Percentiles rank a stretch among this genome's conserved stretches.
These are phyloP conservation scores for Cetonia aurata DNA, from an alignment of 2,888 invertebrate species.

Conservation along the genomic window DNA sequence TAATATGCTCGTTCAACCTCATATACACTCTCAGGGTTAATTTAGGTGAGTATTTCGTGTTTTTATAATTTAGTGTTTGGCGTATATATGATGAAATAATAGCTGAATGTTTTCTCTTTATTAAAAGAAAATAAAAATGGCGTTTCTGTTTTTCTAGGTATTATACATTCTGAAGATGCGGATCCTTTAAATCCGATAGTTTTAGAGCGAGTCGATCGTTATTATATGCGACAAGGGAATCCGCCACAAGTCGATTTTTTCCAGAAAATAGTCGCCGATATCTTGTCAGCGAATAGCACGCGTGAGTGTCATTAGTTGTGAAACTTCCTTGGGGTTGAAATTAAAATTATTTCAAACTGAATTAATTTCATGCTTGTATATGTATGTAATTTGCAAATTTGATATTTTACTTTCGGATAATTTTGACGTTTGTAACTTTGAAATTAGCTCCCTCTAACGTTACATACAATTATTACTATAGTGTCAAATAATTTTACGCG, in stretches of 20 bases:
- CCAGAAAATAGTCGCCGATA: conserved; percentile 22
- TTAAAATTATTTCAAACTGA: too few species aligned
- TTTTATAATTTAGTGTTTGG: not conserved
- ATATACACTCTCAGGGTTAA: conserved; percentile 17
- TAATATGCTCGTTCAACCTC: conserved; percentile 21
- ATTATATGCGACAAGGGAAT: conserved; percentile 8
- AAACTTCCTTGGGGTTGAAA: too few species aligned
- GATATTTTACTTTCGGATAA: too few species aligned
- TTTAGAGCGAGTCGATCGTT: conserved; percentile 20
- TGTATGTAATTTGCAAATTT: too few species aligned
- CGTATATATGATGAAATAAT: not conserved
- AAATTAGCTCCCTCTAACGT: too few species aligned
- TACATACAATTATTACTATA: not conserved
- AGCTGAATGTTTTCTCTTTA: not conserved
- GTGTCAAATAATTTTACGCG: not conserved
- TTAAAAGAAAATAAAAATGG: too few species aligned
- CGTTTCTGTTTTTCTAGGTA: not conserved
- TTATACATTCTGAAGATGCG: conserved; percentile 34
- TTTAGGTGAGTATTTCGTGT: conserved; percentile 17
- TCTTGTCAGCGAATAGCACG: conserved; percentile 36
- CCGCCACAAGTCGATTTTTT: not conserved
- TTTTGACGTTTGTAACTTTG: too few species aligned
- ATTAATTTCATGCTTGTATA: too few species aligned
- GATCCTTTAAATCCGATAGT: conserved; percentile 29
- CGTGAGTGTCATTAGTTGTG: conserved; percentile 12